phyloP scores from a whole-genome alignment of 2,113 vertebrate species.

The Hassar affinis region DNA sequence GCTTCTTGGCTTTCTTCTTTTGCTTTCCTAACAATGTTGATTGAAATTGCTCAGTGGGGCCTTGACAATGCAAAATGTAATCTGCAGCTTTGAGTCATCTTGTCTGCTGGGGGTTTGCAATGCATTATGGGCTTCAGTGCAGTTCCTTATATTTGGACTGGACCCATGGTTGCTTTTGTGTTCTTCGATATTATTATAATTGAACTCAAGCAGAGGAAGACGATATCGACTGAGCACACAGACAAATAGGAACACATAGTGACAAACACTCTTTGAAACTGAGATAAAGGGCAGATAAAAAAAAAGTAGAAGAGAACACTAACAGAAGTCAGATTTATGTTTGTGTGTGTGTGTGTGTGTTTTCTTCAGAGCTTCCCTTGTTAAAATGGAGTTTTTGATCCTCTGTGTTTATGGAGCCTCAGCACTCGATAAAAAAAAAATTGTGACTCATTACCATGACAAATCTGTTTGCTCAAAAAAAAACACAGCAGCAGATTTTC shows the following conservation, averaged over 20 bases:
- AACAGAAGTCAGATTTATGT: neutral
- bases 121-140: neutral
- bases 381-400: constrained; percentile 16
- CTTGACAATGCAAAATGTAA: neutral
- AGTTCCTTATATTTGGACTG: neutral
- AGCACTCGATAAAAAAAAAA: constrained; percentile 3
- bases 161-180: neutral
- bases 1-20: neutral
- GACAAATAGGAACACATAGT: neutral
- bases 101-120: neutral
- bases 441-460: constrained; percentile 32
- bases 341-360: constrained; percentile 1
- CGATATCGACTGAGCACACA: neutral
- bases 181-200: neutral
- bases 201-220: neutral
- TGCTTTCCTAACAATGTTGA: neutral
- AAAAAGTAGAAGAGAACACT: neutral
- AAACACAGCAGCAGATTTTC: constrained; percentile 10
- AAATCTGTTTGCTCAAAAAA: constrained; percentile 11
- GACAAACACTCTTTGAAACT: neutral
- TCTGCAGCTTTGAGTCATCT: neutral
- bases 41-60: neutral
- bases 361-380: neutral
- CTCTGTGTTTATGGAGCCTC: constrained; percentile 12
- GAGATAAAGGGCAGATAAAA: constrained; percentile 5